These are phyloP conservation scores for Sanderia malayensis DNA, from an alignment of 30 jellyfish, hydroid and myxozoan genomes.

Conservation along the genomic window DNA sequence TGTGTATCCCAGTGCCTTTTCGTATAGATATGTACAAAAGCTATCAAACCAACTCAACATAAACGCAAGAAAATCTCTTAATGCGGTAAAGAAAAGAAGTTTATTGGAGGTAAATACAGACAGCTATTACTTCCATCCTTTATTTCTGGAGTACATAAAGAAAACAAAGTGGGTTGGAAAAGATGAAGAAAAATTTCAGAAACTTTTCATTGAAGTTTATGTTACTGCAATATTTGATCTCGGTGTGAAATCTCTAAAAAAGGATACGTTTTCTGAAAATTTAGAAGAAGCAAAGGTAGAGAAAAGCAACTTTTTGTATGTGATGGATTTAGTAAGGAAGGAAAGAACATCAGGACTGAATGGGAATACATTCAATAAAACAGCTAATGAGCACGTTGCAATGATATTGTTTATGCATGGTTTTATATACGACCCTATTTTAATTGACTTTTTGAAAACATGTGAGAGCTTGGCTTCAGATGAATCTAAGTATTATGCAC, in stretches of 20 bases:
- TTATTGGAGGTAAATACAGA: background rate
- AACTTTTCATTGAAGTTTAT: background rate
- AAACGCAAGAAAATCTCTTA: conserved; percentile 3
- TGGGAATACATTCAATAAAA: background rate
- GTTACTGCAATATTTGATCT: background rate
- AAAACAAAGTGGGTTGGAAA: background rate
- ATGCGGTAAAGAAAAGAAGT: conserved; percentile 4
- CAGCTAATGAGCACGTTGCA: conserved; percentile 20
- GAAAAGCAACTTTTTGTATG: conserved; percentile 16
- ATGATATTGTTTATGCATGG: conserved; percentile 2
- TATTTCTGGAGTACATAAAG: conserved; percentile 13
- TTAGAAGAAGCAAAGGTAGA: conserved; percentile 7
- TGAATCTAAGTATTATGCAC: background rate
- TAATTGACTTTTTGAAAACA: conserved; percentile 3
- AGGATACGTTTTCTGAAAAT: conserved; percentile 6
- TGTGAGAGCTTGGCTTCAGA: conserved; percentile 13
- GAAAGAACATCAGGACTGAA: background rate
- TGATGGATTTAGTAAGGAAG: conserved; percentile 1
- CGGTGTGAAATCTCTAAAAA: conserved; percentile 11
- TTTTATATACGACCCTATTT: background rate
- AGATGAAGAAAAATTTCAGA: background rate
- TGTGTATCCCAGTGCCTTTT: conserved; percentile 33
- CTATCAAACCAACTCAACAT: background rate
- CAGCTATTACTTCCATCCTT: conserved; percentile 16
- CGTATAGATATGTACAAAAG: conserved; percentile 5